phyloP scores from a whole-genome alignment of 2,797 vertebrate genomes.

The Parauchenoglanis ngamensis region DNA sequence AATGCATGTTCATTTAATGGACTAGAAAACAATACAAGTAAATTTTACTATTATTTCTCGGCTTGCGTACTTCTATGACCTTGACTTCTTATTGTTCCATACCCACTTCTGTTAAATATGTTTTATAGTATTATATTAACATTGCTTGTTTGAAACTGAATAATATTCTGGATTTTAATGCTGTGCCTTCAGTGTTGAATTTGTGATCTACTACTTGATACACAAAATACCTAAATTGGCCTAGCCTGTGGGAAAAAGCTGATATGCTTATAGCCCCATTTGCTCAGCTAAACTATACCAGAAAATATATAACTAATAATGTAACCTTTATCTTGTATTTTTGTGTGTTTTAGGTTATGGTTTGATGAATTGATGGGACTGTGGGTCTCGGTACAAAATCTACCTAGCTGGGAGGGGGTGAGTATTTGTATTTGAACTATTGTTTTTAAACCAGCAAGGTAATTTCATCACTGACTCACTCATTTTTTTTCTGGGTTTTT shows the following conservation, averaged over 20 bases:
- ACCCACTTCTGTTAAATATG: background rate
- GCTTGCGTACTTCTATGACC: background rate
- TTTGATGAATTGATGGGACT: constrained; percentile 94
- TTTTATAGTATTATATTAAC: background rate
- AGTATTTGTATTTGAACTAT: constrained; percentile 63
- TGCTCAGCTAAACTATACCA: background rate
- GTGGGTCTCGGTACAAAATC: constrained; percentile 95
- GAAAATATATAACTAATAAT: background rate
- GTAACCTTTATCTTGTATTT: constrained; percentile 9
- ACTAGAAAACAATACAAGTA: background rate
- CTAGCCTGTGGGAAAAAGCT: background rate
- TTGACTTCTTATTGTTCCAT: background rate
- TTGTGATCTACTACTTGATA: background rate
- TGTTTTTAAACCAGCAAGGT: background rate
- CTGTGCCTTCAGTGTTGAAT: background rate
- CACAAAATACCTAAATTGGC: background rate
- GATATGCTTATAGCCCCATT: background rate
- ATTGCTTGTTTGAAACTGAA: background rate
- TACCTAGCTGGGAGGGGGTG: constrained; percentile 97
- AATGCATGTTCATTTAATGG: background rate
- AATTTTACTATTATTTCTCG: background rate
- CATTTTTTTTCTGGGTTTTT: constrained; percentile 39
- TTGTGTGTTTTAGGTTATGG: constrained; percentile 84
- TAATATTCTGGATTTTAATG: background rate
- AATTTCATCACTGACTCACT: constrained; percentile 4